Evolutionary conservation across 2,113 vertebrate species (phyloP).

Genomic region (Halcyon senegalensis): DNA sequence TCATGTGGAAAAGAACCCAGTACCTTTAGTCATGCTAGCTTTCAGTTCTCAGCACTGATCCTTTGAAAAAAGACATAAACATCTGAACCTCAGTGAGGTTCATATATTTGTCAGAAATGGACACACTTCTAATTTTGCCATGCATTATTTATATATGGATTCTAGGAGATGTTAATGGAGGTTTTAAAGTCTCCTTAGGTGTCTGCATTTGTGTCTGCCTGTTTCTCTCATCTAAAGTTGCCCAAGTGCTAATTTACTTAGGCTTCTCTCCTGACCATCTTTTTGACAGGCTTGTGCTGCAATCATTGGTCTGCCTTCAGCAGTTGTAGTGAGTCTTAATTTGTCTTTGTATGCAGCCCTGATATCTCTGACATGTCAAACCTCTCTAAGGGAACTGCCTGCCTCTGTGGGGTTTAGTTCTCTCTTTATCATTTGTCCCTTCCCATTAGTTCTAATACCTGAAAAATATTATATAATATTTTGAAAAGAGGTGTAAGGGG

Average conservation of each 20-base stretch:
- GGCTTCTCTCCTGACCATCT: background rate
- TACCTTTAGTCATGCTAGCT: background rate
- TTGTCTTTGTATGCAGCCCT: background rate
- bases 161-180: background rate
- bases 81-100: background rate
- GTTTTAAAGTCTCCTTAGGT: background rate
- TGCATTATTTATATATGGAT: background rate
- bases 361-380: background rate
- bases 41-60: background rate
- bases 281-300: background rate
- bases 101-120: background rate
- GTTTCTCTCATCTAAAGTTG: background rate
- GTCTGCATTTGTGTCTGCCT: fast-evolving
- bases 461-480: background rate
- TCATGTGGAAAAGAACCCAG: background rate
- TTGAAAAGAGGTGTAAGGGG: background rate
- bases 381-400: background rate
- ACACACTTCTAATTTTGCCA: background rate
- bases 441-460: background rate
- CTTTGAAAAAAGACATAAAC: background rate
- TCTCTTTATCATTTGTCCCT: background rate
- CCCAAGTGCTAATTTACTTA: background rate
- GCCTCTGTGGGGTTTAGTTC: background rate
- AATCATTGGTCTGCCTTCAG: background rate
- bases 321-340: background rate